A percentile compares a stretch with the other conserved stretches of the same genome.
Conservation (phyloP, 1,140 invertebrate genomes). For the Drosophila parabipectinata region DNA sequence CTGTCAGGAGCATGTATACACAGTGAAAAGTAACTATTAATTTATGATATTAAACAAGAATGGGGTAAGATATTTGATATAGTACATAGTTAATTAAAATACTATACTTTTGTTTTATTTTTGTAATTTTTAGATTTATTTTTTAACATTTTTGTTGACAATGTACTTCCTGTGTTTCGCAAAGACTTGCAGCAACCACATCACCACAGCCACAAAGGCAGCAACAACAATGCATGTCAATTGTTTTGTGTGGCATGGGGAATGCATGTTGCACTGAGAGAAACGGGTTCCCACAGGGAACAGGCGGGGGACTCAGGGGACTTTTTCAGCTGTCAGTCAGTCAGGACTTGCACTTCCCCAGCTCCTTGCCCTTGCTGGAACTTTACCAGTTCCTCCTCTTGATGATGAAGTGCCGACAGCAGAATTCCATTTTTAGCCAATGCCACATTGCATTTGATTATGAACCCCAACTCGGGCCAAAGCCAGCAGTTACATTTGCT, state of each 20-base stretch:
- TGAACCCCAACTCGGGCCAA: conserved; percentile 45
- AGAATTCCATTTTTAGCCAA: conserved; percentile 80
- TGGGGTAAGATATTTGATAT: neutral
- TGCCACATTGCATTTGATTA: conserved; percentile 79
- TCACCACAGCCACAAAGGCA: conserved; percentile 20
- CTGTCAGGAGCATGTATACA: conserved; percentile 17
- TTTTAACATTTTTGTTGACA: neutral
- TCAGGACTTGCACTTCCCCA: conserved; percentile 15
- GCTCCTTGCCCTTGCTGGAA: conserved; percentile 21
- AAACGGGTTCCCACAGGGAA: conserved; percentile 51
- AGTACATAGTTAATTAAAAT: neutral
- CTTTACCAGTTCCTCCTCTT: conserved; percentile 10
- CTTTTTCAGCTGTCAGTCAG: conserved; percentile 54
- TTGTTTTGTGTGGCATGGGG: conserved; percentile 80
- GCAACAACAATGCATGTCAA: conserved; percentile 74
- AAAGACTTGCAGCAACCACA: conserved; percentile 29
- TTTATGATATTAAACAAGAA: no score
- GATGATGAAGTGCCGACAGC: conserved; percentile 78
- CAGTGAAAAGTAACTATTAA: neutral
- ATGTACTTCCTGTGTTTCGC: neutral
- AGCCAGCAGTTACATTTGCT: conserved; percentile 35
- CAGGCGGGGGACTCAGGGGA: conserved; percentile 38
- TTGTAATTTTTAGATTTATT: neutral
- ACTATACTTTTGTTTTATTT: neutral
- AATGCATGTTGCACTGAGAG: conserved; percentile 71